These are phyloP conservation scores for Biston betularia DNA, from an alignment of 2,888 invertebrate species.

Conservation along the genomic window DNA sequence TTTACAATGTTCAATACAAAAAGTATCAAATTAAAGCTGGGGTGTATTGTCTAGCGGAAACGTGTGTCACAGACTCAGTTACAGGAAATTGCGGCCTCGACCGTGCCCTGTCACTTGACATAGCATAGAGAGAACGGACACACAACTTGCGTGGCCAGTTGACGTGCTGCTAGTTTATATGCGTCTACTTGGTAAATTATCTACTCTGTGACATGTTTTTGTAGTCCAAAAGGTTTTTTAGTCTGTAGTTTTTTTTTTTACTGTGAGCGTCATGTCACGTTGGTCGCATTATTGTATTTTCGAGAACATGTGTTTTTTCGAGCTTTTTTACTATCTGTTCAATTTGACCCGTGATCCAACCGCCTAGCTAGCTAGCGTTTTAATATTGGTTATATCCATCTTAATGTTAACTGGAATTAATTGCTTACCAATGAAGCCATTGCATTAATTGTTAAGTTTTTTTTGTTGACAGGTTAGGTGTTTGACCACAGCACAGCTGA, in stretches of 20 bases:
- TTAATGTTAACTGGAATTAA: too few species aligned
- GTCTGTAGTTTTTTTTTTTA: not conserved
- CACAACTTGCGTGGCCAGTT: slow-evolving; percentile 9
- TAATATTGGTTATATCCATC: too few species aligned
- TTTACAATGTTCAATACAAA: slow-evolving; percentile 48
- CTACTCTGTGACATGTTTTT: slow-evolving; percentile 16
- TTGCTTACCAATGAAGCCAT: too few species aligned
- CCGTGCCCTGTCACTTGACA: slow-evolving; percentile 26
- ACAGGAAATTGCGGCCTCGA: slow-evolving; percentile 68
- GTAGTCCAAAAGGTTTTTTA: not conserved
- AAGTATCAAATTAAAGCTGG: slow-evolving; percentile 60
- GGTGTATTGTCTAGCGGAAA: slow-evolving; percentile 60
- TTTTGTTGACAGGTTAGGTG: too few species aligned
- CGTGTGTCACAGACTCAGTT: slow-evolving; percentile 51
- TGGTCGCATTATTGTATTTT: not conserved
- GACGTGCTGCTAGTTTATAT: slow-evolving; percentile 18
- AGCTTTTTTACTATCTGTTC: too few species aligned
- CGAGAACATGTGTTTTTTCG: too few species aligned
- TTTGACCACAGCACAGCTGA: too few species aligned
- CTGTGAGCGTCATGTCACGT: not conserved
- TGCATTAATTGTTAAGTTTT: too few species aligned
- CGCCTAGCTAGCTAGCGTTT: too few species aligned
- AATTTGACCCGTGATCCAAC: too few species aligned
- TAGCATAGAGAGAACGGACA: slow-evolving; percentile 24
- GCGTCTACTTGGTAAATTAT: not conserved